These are phyloP conservation scores for Pseudochirops cupreus DNA, from an alignment of 2,797 vertebrate species.

Conservation along the genomic window DNA sequence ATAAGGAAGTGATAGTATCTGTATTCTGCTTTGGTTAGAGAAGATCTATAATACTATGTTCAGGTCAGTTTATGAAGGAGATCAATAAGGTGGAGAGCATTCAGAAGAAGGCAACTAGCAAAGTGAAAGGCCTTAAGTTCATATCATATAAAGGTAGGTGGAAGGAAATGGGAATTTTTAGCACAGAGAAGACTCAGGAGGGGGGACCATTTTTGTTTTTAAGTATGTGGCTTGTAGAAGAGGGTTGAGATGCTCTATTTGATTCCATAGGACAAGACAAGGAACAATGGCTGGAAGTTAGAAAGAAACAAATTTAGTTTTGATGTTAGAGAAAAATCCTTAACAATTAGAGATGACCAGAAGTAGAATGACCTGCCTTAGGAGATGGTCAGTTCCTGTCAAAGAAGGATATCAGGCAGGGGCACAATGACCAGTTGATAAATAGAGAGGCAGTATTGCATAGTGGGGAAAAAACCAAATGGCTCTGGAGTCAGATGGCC, in stretches of 20 bases:
- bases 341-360: not conserved
- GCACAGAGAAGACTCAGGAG: not conserved
- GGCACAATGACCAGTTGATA: not conserved
- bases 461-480: not conserved
- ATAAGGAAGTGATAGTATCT: not conserved
- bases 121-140: not conserved
- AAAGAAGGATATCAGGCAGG: not conserved
- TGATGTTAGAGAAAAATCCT: not conserved
- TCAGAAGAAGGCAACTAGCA: not conserved
- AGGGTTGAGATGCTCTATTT: not conserved
- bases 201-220: not conserved
- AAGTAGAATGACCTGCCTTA: not conserved
- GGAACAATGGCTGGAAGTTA: not conserved
- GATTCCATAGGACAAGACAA: not conserved
- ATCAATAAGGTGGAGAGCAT: not conserved
- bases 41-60: not conserved
- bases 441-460: not conserved
- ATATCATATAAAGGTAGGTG: not conserved
- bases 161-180: not conserved
- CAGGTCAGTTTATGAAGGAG: not conserved
- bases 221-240: not conserved
- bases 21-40: not conserved
- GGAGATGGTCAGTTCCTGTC: not conserved
- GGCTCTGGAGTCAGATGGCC: not conserved
- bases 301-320: not conserved